Percentiles rank a stretch among this genome's conserved stretches.
Evolutionary conservation across 2,888 invertebrate genomes (phyloP).

Genomic region (Leptinotarsa tumamoca): DNA sequence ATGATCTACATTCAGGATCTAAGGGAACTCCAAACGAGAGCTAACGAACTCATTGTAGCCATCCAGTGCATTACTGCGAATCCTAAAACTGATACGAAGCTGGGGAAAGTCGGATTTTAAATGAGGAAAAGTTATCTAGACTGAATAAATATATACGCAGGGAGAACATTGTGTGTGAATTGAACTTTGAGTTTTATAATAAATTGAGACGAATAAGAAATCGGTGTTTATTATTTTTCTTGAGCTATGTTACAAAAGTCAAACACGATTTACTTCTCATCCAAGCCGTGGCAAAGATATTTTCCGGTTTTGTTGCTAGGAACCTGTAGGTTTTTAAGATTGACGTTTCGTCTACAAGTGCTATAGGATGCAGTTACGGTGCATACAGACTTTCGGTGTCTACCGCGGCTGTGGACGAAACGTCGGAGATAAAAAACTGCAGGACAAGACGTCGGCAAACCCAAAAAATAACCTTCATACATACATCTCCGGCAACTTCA

Average conservation of each 20-base stretch:
- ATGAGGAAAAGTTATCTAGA: slow-evolving; percentile 20
- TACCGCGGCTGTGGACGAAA: background rate
- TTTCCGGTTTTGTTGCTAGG: too few species aligned
- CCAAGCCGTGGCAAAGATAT: too few species aligned
- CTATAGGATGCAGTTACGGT: background rate
- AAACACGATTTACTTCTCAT: too few species aligned
- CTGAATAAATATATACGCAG: background rate
- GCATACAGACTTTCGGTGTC: background rate
- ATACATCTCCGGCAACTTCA: too few species aligned
- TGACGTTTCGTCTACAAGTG: too few species aligned
- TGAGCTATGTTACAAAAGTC: too few species aligned
- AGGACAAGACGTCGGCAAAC: too few species aligned
- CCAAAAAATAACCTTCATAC: too few species aligned
- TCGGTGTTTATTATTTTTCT: too few species aligned
- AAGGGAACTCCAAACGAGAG: slow-evolving; percentile 88
- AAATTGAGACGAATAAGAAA: background rate
- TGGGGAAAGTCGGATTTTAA: slow-evolving; percentile 90
- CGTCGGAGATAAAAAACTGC: too few species aligned
- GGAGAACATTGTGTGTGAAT: background rate
- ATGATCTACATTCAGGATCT: slow-evolving; percentile 87
- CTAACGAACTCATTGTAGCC: slow-evolving; percentile 93
- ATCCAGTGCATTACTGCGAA: slow-evolving; percentile 95
- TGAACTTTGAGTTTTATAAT: background rate
- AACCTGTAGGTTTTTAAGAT: too few species aligned
- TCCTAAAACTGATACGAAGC: slow-evolving; percentile 94